Evolutionary conservation across 2,888 invertebrate genomes (phyloP), one percentile per base, ranked within the genome.

Genomic region (Choristoneura rosaceana): DNA sequence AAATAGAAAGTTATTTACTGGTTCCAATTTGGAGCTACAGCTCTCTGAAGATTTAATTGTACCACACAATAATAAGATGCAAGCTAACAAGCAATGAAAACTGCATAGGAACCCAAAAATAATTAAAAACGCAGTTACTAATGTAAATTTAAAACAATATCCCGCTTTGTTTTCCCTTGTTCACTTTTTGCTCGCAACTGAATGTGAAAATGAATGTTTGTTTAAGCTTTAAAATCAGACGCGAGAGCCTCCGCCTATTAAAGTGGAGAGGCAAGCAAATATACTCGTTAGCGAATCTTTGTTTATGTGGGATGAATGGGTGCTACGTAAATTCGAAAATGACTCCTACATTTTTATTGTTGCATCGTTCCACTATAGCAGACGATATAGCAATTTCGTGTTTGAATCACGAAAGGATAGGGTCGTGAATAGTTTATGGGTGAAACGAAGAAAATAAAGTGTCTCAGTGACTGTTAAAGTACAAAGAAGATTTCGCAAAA

Each of bases 181-280:
- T 62, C 59, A 69, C 70, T 67, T 73, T 71, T 75, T 75, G 68
- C 74, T 76, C 70, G 68, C 61, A 43, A 65, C 69, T 74, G 74
- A 74, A 71, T 76, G 73, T 66, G 70, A 75, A 80, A 76, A 78
- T 77, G 76, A 80, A 79, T 81, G 77, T 83, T 80, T 80, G 76
- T 77, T 75, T 76, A 74, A 79, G 76, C 77, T 75, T 77, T 79
- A 75, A 80, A 82, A 79, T 78, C 70, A 74, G 79, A 78, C 73
- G 74, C 75, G 77, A 76, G 73, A 75, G 74, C 71, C 74, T 63
- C 71, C 75, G 69, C 75, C 77, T 78, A 80, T 77, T 80, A 78
- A 73, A 77, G 73, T 78, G 80, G 75, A 80, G 79, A 78, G 80
- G 74, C 78, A 71, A 69, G 76, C 78, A 82, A 83, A 83, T 78